These are phyloP conservation scores for Phasia obesa DNA, from an alignment of 2,888 invertebrate species.

Conservation along the genomic window DNA sequence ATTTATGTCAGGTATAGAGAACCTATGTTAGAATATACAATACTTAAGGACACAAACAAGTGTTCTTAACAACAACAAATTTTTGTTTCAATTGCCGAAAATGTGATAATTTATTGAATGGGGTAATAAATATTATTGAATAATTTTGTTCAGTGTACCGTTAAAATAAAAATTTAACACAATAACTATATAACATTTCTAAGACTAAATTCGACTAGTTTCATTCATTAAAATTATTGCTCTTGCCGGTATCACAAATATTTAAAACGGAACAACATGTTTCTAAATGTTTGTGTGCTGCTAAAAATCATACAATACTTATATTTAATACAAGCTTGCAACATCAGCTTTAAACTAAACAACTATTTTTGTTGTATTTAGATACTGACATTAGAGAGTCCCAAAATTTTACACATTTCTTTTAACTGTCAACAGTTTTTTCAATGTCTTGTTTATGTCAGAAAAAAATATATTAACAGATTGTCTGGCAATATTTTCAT, in stretches of 20 bases:
- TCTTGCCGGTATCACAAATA: neutral
- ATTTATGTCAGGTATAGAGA: too few relatives aligned
- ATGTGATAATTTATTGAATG: too few relatives aligned
- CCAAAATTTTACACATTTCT: neutral
- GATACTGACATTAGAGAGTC: constrained; percentile 1
- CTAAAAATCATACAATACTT: constrained; percentile 10
- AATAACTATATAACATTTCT: constrained; percentile 2
- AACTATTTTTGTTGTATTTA: constrained; percentile 1
- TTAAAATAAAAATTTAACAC: constrained; percentile 10
- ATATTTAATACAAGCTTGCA: constrained; percentile 21
- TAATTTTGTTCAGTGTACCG: neutral
- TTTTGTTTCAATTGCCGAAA: neutral
- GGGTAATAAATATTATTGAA: neutral
- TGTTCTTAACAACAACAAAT: too few relatives aligned
- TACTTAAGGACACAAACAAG: too few relatives aligned
- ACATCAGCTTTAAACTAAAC: neutral
- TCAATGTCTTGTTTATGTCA: too few relatives aligned
- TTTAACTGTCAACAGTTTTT: too few relatives aligned
- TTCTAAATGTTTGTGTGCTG: neutral
- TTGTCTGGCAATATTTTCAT: too few relatives aligned
- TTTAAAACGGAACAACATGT: neutral
- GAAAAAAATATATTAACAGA: too few relatives aligned
- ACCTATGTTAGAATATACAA: too few relatives aligned
- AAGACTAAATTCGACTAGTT: constrained; percentile 22
- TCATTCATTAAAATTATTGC: constrained; percentile 22